These are phyloP conservation scores for Pollicipes pollicipes DNA, from an alignment of 1,140 invertebrate species.

Conservation along the genomic window DNA sequence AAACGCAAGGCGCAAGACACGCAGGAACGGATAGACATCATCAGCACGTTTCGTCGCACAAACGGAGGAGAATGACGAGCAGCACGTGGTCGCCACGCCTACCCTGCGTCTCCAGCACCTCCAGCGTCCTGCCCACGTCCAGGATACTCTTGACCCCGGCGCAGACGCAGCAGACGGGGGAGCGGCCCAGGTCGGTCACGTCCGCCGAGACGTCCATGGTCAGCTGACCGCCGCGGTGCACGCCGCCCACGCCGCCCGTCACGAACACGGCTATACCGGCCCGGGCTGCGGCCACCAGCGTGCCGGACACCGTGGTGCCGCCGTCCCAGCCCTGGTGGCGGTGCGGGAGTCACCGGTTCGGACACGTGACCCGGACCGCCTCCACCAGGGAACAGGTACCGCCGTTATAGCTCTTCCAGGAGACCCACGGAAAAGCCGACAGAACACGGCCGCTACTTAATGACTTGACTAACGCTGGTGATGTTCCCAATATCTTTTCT, in stretches of 20 bases:
- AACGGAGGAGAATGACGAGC: no score
- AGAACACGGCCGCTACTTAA: no score
- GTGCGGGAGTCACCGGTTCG: no score
- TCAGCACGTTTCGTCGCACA: no score
- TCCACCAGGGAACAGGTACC: not conserved
- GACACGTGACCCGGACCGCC: not conserved
- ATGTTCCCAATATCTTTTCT: no score
- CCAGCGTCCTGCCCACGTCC: conserved; percentile 82
- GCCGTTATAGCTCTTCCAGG: not conserved
- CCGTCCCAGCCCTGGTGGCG: conserved; percentile 46
- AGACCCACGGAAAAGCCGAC: no score
- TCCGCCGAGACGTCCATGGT: conserved; percentile 91
- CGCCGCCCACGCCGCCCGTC: conserved; percentile 80
- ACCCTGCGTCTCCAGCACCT: conserved; percentile 49
- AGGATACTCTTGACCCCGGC: conserved; percentile 94
- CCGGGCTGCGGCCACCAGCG: conserved; percentile 61
- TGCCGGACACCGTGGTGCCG: conserved; percentile 91
- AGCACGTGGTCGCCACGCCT: no score
- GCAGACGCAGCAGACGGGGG: conserved; percentile 73
- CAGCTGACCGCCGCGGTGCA: conserved; percentile 67
- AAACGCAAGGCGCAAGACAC: no score
- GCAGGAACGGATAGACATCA: no score
- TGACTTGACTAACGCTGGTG: no score
- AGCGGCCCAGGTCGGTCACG: conserved; percentile 70
- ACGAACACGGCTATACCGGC: conserved; percentile 83